These are phyloP conservation scores for Cynocephalus volans DNA, from an alignment of 2,113 vertebrate species.

Conservation along the genomic window DNA sequence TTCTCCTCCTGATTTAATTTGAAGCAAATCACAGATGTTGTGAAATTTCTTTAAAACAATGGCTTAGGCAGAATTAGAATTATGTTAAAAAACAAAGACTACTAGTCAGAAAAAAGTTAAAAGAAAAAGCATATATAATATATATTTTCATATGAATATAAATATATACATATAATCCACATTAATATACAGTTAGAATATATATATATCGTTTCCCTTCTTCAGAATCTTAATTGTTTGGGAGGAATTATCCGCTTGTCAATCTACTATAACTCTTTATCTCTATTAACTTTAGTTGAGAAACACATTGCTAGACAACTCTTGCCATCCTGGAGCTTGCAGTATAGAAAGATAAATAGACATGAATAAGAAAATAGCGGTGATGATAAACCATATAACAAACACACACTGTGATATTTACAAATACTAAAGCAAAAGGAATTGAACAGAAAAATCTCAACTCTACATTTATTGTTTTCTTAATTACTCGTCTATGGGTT, in stretches of 20 bases:
- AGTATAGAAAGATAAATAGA: not conserved
- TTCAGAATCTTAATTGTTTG: not conserved
- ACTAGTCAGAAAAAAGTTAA: not conserved
- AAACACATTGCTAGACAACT: not conserved
- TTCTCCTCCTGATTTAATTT: not conserved
- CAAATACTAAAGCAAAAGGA: not conserved
- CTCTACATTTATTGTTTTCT: not conserved
- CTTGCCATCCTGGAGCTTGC: not conserved
- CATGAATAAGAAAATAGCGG: not conserved
- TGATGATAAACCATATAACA: not conserved
- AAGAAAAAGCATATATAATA: not conserved
- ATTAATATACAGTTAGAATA: not conserved
- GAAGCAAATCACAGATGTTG: not conserved
- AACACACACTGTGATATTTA: not conserved
- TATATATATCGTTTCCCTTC: not conserved
- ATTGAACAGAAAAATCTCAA: not conserved
- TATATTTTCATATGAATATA: too few relatives aligned
- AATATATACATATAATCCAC: not conserved
- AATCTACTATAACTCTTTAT: not conserved
- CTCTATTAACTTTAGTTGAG: not conserved
- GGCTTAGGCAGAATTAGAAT: not conserved
- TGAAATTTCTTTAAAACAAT: not conserved
- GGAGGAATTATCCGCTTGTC: not conserved
- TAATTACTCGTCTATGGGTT: not conserved
- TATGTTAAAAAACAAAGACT: not conserved